Base-by-base conservation (phyloP, 2,113 vertebrate genomes). In the Noctilio leporinus region DNA sequence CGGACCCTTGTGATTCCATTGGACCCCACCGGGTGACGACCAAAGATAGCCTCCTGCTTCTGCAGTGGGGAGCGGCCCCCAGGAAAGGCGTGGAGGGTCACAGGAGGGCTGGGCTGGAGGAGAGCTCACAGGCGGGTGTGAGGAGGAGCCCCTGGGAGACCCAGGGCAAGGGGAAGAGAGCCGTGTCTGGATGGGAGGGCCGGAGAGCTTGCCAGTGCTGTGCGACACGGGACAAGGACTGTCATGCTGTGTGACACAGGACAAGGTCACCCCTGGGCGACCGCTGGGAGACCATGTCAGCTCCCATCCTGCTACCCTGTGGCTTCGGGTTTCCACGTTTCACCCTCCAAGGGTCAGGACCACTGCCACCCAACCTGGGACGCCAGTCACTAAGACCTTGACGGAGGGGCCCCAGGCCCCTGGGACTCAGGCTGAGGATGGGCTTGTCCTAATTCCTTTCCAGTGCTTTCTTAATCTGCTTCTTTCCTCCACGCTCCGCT, bases 391-490 rank as follows among this genome's bases (percentile, higher is more conserved):
- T 75, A 49, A 83, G 43, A 19, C 47, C 28, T 73, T 8, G 2
- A 17, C 1, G 43, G 33, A 14, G 12, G 19, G 1, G 17, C 26
- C n/a, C 12, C 4, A 2, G 2, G 45, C 57, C 69, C 67, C 40
- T 65, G 35, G 35, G 16, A 45, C n/a, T 45, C 49, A 26, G 69
- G 45, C 43, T 22, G 11, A 28, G 43, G 62, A 17, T 10, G 26
- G 1, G 22, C 67, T 83, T 20, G 38, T 82, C 53, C 26, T 49
- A 17, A 3, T 73, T 89, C 51, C 75, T 65, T 95, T 91, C 80
- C 69, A 97, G 62, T 91, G 43, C 33, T 90, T 45, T 55, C 81
- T 95, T 73, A 45, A 38, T 94, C 83, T 35, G 75, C 59, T 76
- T 83, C 82, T 70, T 93, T 45, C 53, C 30, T 88, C 80, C 26